Evolutionary conservation across 2,113 vertebrate species (phyloP).

Genomic region (Apeltes quadracus): DNA sequence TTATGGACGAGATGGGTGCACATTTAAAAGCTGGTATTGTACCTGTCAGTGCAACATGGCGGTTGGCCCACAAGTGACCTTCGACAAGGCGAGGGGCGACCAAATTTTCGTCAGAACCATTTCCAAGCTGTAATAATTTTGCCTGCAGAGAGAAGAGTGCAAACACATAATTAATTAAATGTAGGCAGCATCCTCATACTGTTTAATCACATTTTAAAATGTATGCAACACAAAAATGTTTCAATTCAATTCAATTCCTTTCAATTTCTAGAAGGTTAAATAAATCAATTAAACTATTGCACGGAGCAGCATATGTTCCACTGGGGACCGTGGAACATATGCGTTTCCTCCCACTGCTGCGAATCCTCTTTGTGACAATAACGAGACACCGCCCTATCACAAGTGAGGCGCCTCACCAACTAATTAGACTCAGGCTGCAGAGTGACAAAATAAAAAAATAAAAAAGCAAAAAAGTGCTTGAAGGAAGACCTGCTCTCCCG

Average conservation of each 20-base stretch:
- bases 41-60: conserved; percentile 67
- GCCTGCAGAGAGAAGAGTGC: conserved; percentile 50
- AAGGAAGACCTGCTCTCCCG: conserved; percentile 75
- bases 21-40: conserved; percentile 8
- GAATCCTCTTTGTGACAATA: conserved; percentile 71
- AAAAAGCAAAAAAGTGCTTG: conserved; percentile 73
- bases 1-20: background rate
- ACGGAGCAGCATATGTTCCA: conserved; percentile 56
- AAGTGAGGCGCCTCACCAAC: conserved; percentile 77
- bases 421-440: conserved; percentile 79
- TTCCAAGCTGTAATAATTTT: conserved; percentile 70
- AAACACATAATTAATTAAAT: conserved; percentile 64
- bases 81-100: conserved; percentile 53
- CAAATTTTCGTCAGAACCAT: conserved; percentile 53
- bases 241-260: too few species aligned
- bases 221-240: conserved; percentile 4
- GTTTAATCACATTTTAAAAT: conserved; percentile 47
- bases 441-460: conserved; percentile 72
- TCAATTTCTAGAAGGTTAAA: conserved; percentile 52
- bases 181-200: conserved; percentile 42
- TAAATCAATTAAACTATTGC: conserved; percentile 59
- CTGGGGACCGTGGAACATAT: conserved; percentile 68
- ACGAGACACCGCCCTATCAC: conserved; percentile 70
- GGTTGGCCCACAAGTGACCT: conserved; percentile 69
- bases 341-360: conserved; percentile 53